Evolutionary conservation across 2,797 vertebrate species (phyloP).

Genomic region (Pseudochirops corinnae): DNA sequence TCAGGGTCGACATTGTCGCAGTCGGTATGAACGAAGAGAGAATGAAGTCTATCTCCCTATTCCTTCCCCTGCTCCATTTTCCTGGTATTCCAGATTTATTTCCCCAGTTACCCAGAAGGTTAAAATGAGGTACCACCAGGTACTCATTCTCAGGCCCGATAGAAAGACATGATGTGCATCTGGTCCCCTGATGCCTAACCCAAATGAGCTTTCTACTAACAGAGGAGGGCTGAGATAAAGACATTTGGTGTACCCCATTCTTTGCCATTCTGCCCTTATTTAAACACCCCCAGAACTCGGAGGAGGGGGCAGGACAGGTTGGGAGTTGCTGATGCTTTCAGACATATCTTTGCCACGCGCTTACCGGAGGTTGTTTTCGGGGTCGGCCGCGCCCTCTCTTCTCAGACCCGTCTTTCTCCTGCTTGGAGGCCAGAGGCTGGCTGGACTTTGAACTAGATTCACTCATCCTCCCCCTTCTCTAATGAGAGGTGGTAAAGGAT

Average conservation of each 20-base stretch:
- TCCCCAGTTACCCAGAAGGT: neutral
- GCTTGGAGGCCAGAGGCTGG: slow-evolving; percentile 90
- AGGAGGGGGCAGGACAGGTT: slow-evolving; percentile 47
- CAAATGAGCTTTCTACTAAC: neutral
- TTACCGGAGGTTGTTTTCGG: slow-evolving; percentile 91
- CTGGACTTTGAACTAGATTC: slow-evolving; percentile 92
- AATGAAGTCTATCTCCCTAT: neutral
- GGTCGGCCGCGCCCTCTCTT: slow-evolving; percentile 96
- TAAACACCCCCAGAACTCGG: neutral
- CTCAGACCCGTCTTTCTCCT: slow-evolving; percentile 93
- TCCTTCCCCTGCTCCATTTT: neutral
- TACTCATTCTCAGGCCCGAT: neutral
- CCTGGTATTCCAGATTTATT: neutral
- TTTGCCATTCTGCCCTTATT: neutral
- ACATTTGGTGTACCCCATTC: too few species aligned
- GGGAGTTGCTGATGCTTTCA: neutral
- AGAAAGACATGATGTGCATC: neutral
- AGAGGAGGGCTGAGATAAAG: neutral
- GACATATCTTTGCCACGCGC: slow-evolving; percentile 50
- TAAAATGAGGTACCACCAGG: neutral
- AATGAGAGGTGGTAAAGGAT: neutral
- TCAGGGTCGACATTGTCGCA: neutral
- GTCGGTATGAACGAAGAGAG: neutral
- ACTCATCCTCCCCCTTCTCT: slow-evolving; percentile 89
- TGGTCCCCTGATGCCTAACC: neutral